Conservation (phyloP, 2,797 vertebrate species). For the Danio aesculapii region DNA sequence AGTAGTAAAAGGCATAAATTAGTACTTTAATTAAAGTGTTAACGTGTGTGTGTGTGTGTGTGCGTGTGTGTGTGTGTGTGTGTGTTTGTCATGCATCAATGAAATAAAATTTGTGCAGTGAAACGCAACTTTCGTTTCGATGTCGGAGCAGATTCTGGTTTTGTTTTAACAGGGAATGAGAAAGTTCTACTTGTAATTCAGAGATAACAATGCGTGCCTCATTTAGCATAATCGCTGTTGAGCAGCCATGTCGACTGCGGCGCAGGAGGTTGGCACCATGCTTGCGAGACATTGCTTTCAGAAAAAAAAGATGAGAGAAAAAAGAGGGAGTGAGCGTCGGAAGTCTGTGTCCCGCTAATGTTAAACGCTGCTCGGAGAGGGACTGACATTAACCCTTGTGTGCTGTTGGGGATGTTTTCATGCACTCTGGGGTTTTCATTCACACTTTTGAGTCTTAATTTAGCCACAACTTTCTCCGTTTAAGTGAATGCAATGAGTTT, state of each 20-base stretch:
- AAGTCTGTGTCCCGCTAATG: background rate
- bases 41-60: too few relatives aligned
- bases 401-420: too few relatives aligned
- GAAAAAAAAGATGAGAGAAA: slow-evolving; percentile 9
- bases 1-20: too few relatives aligned
- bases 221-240: slow-evolving; percentile 53
- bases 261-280: slow-evolving; percentile 27
- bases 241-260: slow-evolving; percentile 31
- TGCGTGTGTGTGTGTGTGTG: too few relatives aligned
- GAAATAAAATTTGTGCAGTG: slow-evolving; percentile 56
- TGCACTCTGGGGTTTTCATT: too few relatives aligned
- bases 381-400: background rate
- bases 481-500: background rate
- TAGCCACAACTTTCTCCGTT: too few relatives aligned
- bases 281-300: background rate
- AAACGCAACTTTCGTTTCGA: slow-evolving; percentile 51
- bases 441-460: too few relatives aligned
- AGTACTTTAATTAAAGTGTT: too few relatives aligned
- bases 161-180: slow-evolving; percentile 51
- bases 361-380: background rate
- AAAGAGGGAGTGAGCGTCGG: background rate
- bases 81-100: background rate
- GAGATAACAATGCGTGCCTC: slow-evolving; percentile 63
- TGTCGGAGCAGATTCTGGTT: slow-evolving; percentile 26
- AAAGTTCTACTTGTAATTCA: slow-evolving; percentile 64